Evolutionary conservation across 2,113 vertebrate species (phyloP).

Genomic region (Sander vitreus): DNA sequence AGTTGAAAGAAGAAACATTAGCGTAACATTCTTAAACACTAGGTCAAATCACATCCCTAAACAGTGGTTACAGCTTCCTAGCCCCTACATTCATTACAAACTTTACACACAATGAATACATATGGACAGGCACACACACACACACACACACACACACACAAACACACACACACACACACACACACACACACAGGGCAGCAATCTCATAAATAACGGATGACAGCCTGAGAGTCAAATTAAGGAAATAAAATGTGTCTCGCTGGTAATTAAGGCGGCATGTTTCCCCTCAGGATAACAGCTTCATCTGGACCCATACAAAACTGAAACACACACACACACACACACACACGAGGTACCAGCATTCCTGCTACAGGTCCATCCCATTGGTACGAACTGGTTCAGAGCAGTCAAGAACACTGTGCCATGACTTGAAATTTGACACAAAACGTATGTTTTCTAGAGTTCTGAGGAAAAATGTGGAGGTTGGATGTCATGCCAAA

Average conservation of each 20-base stretch:
- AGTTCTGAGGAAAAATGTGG: constrained; percentile 71
- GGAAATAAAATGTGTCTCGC: constrained; percentile 78
- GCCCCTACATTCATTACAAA: constrained; percentile 8
- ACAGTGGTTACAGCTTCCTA: constrained; percentile 45
- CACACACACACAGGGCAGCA: constrained; percentile 32
- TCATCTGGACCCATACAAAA: constrained; percentile 60
- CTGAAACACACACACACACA: constrained; percentile 25
- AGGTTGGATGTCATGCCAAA: constrained; percentile 79
- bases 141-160: not conserved
- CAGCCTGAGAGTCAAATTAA: constrained; percentile 80
- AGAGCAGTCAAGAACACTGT: constrained; percentile 48
- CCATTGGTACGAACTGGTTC: constrained; percentile 37
- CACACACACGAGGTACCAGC: constrained; percentile 35
- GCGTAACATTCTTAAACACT: constrained; percentile 50
- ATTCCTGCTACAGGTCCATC: constrained; percentile 55
- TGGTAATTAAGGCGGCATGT: constrained; percentile 80
- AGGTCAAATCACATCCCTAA: constrained; percentile 53
- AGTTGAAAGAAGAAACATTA: constrained; percentile 58
- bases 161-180: not conserved
- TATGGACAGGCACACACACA: constrained; percentile 10
- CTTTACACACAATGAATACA: constrained; percentile 40
- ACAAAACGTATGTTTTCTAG: constrained; percentile 80
- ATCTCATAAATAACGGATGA: constrained; percentile 78
- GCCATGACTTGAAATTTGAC: constrained; percentile 76
- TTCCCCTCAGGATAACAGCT: constrained; percentile 75